Evolutionary conservation across 2,888 invertebrate species (phyloP).

Genomic region (Plebejus anna): DNA sequence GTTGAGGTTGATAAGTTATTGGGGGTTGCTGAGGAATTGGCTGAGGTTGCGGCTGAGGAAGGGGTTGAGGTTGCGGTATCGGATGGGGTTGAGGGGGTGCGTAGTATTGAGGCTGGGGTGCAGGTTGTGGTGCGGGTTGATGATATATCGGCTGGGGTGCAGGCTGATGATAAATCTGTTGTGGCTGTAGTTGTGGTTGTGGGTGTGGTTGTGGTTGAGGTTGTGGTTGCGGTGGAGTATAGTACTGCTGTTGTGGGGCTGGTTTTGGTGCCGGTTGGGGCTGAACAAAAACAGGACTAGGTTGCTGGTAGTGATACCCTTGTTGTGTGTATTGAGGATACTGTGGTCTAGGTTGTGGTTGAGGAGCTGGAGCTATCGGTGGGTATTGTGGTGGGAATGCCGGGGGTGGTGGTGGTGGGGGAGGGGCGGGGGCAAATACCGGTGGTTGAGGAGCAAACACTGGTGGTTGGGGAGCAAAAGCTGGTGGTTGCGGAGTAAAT

Average conservation of each 20-base stretch:
- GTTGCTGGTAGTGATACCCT: constrained; percentile 34
- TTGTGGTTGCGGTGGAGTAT: constrained; percentile 27
- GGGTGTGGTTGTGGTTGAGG: constrained; percentile 12
- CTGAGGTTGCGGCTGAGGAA: constrained; percentile 35
- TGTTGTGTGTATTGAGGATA: constrained; percentile 35
- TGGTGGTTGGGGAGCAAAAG: constrained; percentile 35
- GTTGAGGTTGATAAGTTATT: constrained; percentile 25
- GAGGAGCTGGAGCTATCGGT: constrained; percentile 31
- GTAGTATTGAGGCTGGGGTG: constrained; percentile 28
- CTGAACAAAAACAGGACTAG: constrained; percentile 22
- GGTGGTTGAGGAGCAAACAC: constrained; percentile 16
- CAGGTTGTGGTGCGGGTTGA: constrained; percentile 28
- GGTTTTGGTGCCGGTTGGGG: constrained; percentile 29
- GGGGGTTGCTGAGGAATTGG: constrained; percentile 39
- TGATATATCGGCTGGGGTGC: not conserved
- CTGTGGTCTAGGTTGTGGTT: constrained; percentile 32
- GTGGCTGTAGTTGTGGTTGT: constrained; percentile 28
- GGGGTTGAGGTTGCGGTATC: constrained; percentile 30
- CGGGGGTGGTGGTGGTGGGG: constrained; percentile 29
- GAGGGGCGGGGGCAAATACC: constrained; percentile 1
- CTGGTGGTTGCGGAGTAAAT: no score
- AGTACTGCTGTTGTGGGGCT: constrained; percentile 29
- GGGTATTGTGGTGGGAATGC: constrained; percentile 20
- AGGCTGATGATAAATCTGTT: not conserved
- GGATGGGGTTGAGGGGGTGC: constrained; percentile 36